A percentile compares a stretch with the other conserved stretches of the same genome.
phyloP scores from a whole-genome alignment of 2,113 vertebrate species.

The Dolichallabes microphthalmus region DNA sequence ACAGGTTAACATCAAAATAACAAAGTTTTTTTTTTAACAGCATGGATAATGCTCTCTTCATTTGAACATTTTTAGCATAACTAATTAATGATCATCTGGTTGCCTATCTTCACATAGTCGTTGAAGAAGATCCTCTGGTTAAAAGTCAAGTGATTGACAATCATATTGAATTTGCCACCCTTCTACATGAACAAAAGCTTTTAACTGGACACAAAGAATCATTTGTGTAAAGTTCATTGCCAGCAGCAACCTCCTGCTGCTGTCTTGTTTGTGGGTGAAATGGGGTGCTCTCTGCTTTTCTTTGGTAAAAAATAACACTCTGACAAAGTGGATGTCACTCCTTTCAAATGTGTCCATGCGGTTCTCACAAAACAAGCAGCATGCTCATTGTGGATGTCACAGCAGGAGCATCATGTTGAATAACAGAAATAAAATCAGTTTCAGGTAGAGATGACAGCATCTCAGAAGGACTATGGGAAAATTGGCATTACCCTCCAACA shows the following conservation, averaged over 20 bases:
- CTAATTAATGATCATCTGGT: conserved; percentile 49
- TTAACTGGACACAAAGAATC: conserved; percentile 49
- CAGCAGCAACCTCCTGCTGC: conserved; percentile 40
- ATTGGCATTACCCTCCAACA: background rate
- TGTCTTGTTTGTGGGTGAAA: conserved; percentile 44
- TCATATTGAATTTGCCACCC: conserved; percentile 51
- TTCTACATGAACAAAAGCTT: conserved; percentile 52
- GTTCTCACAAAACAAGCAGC: conserved; percentile 31
- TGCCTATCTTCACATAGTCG: conserved; percentile 37
- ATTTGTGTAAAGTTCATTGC: conserved; percentile 57
- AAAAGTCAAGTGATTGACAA: conserved; percentile 60
- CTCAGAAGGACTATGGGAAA: conserved; percentile 12
- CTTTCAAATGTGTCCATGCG: conserved; percentile 26
- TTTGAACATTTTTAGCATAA: background rate
- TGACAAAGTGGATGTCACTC: conserved; percentile 58
- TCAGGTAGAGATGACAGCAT: conserved; percentile 34
- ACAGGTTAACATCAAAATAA: conserved; percentile 6
- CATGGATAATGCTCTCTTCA: background rate
- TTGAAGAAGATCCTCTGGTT: conserved; percentile 39
- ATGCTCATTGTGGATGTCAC: conserved; percentile 27
- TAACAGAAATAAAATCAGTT: conserved; percentile 16
- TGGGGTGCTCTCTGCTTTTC: conserved; percentile 48
- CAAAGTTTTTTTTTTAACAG: background rate
- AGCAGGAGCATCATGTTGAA: conserved; percentile 29
- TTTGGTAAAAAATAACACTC: conserved; percentile 25